These are phyloP conservation scores for Pseudomyrmex pallidus DNA, from an alignment of 1,140 invertebrate genomes.

Conservation along the genomic window DNA sequence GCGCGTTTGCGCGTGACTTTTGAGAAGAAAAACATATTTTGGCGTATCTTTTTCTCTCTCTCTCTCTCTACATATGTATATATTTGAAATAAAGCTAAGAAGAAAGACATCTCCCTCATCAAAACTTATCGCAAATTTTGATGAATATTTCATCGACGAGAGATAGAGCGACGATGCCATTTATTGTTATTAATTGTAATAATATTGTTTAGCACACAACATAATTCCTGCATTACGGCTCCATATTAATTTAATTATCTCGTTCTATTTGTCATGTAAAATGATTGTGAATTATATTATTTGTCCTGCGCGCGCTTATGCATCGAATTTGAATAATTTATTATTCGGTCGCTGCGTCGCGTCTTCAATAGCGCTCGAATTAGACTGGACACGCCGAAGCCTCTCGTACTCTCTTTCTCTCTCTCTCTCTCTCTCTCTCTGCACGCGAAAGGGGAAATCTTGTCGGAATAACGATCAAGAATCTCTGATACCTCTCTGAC, in stretches of 20 bases:
- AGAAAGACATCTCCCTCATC: neutral
- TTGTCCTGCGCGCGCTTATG: neutral
- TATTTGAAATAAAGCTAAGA: neutral
- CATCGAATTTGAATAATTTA: constrained; percentile 46
- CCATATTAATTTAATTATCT: constrained; percentile 21
- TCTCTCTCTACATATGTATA: no score
- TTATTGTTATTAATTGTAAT: constrained; percentile 20
- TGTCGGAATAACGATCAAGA: constrained; percentile 50
- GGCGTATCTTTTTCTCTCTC: neutral
- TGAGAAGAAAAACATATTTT: constrained; percentile 21
- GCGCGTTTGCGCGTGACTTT: neutral
- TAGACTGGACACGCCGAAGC: neutral
- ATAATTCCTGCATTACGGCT: constrained; percentile 31
- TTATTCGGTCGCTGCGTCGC: neutral
- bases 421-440: neutral
- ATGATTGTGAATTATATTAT: constrained; percentile 24
- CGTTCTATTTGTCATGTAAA: constrained; percentile 39
- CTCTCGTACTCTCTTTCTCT: neutral
- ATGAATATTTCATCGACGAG: constrained; percentile 4
- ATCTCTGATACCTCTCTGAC: constrained; percentile 43
- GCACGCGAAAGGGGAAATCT: constrained; percentile 44
- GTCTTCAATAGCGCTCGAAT: neutral
- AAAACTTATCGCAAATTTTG: neutral
- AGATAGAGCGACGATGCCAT: neutral
- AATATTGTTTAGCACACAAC: constrained; percentile 24